These are phyloP conservation scores for Coptodon rendalli DNA, from an alignment of 2,113 vertebrate genomes.

Conservation along the genomic window DNA sequence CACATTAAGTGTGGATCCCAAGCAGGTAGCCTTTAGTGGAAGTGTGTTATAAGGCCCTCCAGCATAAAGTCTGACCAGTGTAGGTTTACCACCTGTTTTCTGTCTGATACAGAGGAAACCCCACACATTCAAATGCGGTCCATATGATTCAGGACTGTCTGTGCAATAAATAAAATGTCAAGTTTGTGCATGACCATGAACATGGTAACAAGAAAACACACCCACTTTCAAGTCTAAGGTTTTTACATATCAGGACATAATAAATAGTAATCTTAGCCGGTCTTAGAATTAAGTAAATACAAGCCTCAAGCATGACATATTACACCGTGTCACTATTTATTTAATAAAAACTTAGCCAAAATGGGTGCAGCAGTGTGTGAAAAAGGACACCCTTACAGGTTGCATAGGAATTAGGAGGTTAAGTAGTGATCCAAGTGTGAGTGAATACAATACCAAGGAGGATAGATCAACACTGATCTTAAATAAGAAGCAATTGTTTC, in stretches of 20 bases:
- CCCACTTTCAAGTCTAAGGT: neutral
- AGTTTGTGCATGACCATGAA: neutral
- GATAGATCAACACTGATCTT: neutral
- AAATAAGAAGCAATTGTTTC: neutral
- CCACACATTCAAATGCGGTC: neutral
- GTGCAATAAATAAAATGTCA: neutral
- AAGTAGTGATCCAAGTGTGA: neutral
- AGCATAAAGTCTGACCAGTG: neutral
- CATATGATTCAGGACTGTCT: neutral
- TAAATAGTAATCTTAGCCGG: neutral
- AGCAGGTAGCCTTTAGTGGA: neutral
- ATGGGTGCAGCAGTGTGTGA: neutral
- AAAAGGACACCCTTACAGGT: neutral
- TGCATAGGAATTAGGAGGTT: neutral
- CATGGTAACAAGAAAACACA: neutral
- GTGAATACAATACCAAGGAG: neutral
- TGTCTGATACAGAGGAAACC: neutral
- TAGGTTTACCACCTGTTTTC: neutral
- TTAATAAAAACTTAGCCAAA: neutral
- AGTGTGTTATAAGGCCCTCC: neutral
- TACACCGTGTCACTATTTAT: neutral
- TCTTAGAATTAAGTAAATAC: neutral
- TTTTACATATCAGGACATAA: neutral
- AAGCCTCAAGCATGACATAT: neutral
- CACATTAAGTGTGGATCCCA: neutral